Conservation (phyloP, 2,113 vertebrate genomes). For the Dasyprocta punctata region DNA sequence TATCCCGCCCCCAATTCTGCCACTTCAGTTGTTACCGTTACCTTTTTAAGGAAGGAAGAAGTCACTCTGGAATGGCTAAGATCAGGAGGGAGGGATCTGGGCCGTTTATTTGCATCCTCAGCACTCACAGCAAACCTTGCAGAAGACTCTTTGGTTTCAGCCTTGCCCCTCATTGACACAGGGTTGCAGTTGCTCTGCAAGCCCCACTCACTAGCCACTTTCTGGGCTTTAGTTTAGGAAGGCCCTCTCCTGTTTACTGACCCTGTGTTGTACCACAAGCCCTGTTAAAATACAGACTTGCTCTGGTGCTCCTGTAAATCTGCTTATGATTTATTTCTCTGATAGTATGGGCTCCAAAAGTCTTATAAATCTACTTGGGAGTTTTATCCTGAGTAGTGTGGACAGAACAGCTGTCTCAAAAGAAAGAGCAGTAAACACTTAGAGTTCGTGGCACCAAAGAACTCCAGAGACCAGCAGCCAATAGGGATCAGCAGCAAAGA, state of each 20-base stretch:
- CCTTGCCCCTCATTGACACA: neutral
- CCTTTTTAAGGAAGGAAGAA: neutral
- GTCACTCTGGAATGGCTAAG: neutral
- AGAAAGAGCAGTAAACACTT: neutral
- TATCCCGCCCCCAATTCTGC: neutral
- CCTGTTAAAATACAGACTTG: neutral
- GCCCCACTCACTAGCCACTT: neutral
- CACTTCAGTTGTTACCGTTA: neutral
- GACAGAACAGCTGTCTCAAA: neutral
- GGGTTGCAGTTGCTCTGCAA: neutral
- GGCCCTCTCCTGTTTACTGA: neutral
- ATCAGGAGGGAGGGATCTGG: neutral
- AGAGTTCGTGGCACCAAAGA: neutral
- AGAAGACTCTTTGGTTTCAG: neutral
- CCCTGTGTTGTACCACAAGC: neutral
- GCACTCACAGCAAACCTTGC: neutral
- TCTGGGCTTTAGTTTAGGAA: neutral
- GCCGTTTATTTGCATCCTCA: neutral
- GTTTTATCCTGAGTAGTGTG: neutral
- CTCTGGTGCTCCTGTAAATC: neutral
- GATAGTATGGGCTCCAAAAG: neutral
- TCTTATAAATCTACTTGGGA: neutral
- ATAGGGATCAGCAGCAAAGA: neutral
- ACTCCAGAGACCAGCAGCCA: neutral
- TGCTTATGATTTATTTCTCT: neutral